phyloP scores from a whole-genome alignment of 2,888 invertebrate species.

The Aphodius granarius region DNA sequence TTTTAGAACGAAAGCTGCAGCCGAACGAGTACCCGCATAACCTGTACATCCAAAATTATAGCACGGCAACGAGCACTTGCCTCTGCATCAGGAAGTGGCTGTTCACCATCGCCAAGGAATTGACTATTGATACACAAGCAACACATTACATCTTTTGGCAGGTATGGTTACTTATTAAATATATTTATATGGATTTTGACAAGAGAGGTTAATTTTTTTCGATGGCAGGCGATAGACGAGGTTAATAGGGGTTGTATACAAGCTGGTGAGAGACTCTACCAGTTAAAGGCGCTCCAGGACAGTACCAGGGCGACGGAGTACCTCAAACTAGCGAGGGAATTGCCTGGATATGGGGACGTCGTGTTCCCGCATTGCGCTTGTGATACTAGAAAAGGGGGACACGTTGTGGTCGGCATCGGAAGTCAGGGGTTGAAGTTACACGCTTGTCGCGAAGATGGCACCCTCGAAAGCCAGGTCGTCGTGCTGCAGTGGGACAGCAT shows the following conservation, averaged over 20 bases:
- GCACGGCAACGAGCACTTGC: slow-evolving; percentile 95
- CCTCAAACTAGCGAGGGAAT: slow-evolving; percentile 77
- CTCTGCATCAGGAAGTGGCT: slow-evolving; percentile 87
- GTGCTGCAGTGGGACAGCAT: slow-evolving; percentile 84
- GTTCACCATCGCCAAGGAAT: slow-evolving; percentile 71
- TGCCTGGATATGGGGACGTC: slow-evolving; percentile 92
- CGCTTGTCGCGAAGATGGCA: slow-evolving; percentile 82
- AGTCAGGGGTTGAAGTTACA: slow-evolving; percentile 69
- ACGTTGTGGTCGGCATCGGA: slow-evolving; percentile 64
- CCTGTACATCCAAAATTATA: slow-evolving; percentile 98
- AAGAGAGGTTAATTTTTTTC: background rate
- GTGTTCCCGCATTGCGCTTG: slow-evolving; percentile 94
- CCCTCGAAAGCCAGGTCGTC: slow-evolving; percentile 70
- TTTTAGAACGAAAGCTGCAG: slow-evolving; percentile 89
- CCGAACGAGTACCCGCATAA: slow-evolving; percentile 96
- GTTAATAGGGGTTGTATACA: slow-evolving; percentile 91
- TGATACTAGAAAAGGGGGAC: slow-evolving; percentile 87
- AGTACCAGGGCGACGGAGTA: slow-evolving; percentile 85
- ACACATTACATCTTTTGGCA: slow-evolving; percentile 89
- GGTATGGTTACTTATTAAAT: no score
- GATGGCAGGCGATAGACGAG: slow-evolving; percentile 80
- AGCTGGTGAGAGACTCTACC: slow-evolving; percentile 90
- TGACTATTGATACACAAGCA: slow-evolving; percentile 69
- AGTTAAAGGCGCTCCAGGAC: slow-evolving; percentile 94
- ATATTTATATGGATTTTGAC: no score